Conservation (phyloP, 2,888 invertebrate species). For the Fragum whitleyi region DNA sequence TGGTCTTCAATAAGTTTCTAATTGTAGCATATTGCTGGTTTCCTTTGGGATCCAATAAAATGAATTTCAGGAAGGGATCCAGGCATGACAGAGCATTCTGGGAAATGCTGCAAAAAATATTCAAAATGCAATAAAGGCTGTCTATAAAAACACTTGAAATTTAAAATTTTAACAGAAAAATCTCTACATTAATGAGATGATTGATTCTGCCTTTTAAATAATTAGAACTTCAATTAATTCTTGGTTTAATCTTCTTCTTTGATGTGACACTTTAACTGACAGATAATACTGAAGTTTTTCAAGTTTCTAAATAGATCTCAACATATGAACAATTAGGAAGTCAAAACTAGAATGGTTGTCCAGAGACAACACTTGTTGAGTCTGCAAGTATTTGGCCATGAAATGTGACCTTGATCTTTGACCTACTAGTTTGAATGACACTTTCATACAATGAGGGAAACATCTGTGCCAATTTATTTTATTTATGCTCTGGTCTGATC, state of each 20-base stretch:
- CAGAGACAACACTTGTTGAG: too few species aligned
- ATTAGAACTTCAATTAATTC: not conserved
- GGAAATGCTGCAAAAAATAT: constrained; percentile 66
- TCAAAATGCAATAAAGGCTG: not conserved
- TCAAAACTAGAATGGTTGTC: too few species aligned
- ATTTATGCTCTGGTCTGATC: too few species aligned
- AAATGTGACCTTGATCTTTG: too few species aligned
- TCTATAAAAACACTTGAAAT: not conserved
- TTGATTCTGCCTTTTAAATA: constrained; percentile 1
- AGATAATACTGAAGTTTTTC: not conserved
- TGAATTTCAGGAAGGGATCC: constrained; percentile 77
- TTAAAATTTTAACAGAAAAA: not conserved
- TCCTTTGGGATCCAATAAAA: constrained; percentile 77
- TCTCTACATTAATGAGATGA: not conserved
- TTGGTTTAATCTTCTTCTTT: not conserved
- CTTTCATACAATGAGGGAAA: too few species aligned
- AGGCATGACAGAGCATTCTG: constrained; percentile 65
- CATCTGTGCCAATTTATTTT: too few species aligned
- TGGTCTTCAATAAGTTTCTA: constrained; percentile 65
- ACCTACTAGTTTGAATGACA: too few species aligned
- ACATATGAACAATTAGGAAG: too few species aligned
- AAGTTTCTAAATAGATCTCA: too few species aligned
- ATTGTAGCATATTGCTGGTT: constrained; percentile 65
- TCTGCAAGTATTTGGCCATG: too few species aligned
- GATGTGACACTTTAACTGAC: not conserved